Conservation (phyloP, 2,888 invertebrate genomes). For the Sabatieria punctata region DNA sequence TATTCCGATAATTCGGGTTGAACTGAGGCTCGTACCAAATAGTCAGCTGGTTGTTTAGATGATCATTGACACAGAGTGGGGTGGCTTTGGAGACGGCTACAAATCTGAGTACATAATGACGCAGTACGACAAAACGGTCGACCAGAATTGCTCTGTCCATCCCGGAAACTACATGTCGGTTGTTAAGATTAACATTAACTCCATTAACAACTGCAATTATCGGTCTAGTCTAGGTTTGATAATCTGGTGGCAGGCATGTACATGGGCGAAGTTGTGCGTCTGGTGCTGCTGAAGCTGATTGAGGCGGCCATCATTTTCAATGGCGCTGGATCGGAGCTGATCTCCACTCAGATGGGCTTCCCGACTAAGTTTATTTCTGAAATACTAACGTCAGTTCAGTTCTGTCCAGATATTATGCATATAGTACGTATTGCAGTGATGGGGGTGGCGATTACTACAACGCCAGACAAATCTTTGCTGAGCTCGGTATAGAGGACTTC, state of each 20-base stretch:
- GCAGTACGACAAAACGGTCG: constrained; percentile 51
- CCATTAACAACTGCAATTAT: too few relatives aligned
- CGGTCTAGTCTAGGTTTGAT: too few relatives aligned
- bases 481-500: background rate
- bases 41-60: too few relatives aligned
- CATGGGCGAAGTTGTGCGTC: constrained; percentile 80
- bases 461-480: constrained; percentile 48
- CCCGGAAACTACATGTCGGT: constrained; percentile 30
- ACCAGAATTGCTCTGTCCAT: constrained; percentile 54
- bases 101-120: constrained; percentile 68
- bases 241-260: constrained; percentile 99
- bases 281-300: constrained; percentile 62
- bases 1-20: too few relatives aligned
- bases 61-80: constrained; percentile 86
- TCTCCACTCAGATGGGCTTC: constrained; percentile 53
- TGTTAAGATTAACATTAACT: too few relatives aligned
- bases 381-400: constrained; percentile 60
- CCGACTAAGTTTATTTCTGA: constrained; percentile 91
- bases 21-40: too few relatives aligned
- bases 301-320: constrained; percentile 19
- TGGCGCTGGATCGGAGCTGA: constrained; percentile 19
- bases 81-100: constrained; percentile 79
- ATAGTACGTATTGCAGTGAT: constrained; percentile 14
- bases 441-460: constrained; percentile 41
- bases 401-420: too few relatives aligned